phyloP scores from a whole-genome alignment of 2,888 invertebrate species.

The Chaetogeoica ovagalla region DNA sequence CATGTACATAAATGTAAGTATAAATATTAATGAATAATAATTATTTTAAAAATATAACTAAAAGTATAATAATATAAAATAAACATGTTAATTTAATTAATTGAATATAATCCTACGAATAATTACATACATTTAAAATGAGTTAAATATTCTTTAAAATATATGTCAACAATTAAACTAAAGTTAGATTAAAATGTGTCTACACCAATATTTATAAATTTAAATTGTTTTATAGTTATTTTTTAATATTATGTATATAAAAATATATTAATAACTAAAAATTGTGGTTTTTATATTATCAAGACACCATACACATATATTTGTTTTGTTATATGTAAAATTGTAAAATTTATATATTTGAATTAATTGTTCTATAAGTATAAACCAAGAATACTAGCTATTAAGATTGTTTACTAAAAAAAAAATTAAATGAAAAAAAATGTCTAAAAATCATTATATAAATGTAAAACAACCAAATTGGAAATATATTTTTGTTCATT shows the following conservation, averaged over 20 bases:
- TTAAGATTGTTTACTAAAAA: constrained; percentile 8
- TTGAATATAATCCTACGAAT: constrained; percentile 1
- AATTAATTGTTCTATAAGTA: neutral
- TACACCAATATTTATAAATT: constrained; percentile 1
- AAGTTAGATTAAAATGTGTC: neutral
- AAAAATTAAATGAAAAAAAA: neutral
- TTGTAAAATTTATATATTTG: neutral
- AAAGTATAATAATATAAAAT: neutral
- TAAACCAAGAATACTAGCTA: neutral
- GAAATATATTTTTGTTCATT: constrained; percentile 29
- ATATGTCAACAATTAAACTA: constrained; percentile 18
- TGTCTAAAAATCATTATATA: neutral
- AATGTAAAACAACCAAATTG: constrained; percentile 38
- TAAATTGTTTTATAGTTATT: constrained; percentile 27
- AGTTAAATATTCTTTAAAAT: constrained; percentile 20
- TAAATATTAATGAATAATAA: neutral
- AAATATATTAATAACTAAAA: constrained; percentile 4
- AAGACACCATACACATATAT: neutral
- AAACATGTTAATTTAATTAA: constrained; percentile 3
- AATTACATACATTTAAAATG: constrained; percentile 21
- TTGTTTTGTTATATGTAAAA: neutral
- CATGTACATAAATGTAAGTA: constrained; percentile 9
- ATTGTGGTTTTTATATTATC: neutral
- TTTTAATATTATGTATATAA: neutral
- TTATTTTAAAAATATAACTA: neutral